Evolutionary conservation across 2,113 vertebrate species (phyloP).

Genomic region (Mobula birostris): DNA sequence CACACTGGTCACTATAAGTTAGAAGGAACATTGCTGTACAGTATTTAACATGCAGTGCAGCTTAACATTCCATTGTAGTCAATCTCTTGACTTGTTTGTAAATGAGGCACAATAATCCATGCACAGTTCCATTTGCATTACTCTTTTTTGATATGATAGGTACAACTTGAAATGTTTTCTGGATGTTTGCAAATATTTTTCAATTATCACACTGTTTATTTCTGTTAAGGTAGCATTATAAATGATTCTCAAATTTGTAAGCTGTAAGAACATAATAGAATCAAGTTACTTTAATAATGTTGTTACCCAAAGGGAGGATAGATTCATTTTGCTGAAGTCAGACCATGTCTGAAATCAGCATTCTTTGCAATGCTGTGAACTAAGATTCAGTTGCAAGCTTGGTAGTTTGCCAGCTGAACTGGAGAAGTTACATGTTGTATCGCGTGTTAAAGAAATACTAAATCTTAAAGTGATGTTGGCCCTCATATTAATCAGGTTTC

Average conservation of each 20-base stretch:
- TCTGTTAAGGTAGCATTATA: not conserved
- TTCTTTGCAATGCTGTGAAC: not conserved
- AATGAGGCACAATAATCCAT: not conserved
- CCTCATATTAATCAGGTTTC: not conserved
- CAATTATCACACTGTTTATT: not conserved
- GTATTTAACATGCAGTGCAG: too few relatives aligned
- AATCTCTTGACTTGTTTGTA: not conserved
- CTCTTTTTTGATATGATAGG: not conserved
- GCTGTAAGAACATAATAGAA: not conserved
- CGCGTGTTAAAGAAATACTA: not conserved
- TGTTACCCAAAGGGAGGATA: not conserved
- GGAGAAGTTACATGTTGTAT: not conserved
- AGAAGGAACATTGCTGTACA: too few relatives aligned
- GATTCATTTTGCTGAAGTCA: not conserved
- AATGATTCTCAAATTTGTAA: not conserved
- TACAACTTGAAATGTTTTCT: not conserved
- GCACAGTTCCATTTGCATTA: not conserved
- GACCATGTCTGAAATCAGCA: not conserved
- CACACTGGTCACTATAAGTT: too few relatives aligned
- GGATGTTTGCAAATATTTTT: not conserved
- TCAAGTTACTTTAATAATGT: not conserved
- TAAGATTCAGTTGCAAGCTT: not conserved
- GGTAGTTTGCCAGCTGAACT: not conserved
- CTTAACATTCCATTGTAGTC: not conserved
- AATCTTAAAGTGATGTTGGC: not conserved